phyloP scores from a whole-genome alignment of 1,140 invertebrate genomes.

The Aethina tumida region DNA sequence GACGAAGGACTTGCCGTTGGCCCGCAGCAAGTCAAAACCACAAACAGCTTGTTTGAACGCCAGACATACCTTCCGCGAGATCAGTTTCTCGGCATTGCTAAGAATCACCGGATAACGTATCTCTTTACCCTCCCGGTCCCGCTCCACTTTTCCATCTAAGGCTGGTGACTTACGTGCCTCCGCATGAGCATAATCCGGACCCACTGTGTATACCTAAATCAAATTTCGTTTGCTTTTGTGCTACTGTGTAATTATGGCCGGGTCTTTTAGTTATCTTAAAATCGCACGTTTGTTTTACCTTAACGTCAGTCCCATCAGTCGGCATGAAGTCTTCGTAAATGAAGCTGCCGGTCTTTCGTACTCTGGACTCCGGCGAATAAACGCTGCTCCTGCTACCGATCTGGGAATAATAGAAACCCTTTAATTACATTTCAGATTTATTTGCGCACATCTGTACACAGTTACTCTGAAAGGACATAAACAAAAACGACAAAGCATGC shows the following conservation, averaged over 20 bases:
- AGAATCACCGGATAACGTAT: conserved; percentile 97
- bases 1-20: conserved; percentile 85
- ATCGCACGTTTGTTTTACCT: conserved; percentile 44
- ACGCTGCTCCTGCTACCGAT: conserved; percentile 97
- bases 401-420: conserved; percentile 42
- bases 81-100: conserved; percentile 96
- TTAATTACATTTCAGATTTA: conserved; percentile 16
- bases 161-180: conserved; percentile 98
- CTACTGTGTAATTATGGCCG: background rate
- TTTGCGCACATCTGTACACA: conserved; percentile 14
- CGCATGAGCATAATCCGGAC: conserved; percentile 98
- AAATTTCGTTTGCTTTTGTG: background rate
- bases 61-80: conserved; percentile 94
- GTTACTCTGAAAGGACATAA: conserved; percentile 9
- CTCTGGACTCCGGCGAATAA: conserved; percentile 92
- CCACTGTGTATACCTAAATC: conserved; percentile 77
- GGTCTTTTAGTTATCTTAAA: background rate
- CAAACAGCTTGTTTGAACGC: conserved; percentile 99
- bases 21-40: conserved; percentile 89
- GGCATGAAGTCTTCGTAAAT: conserved; percentile 99
- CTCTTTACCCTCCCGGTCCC: conserved; percentile 97
- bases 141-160: conserved; percentile 95
- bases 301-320: conserved; percentile 92
- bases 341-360: conserved; percentile 94
- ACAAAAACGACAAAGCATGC: conserved; percentile 5